phyloP scores from a whole-genome alignment of 2,797 vertebrate species.

The Tiaroga cobitis region DNA sequence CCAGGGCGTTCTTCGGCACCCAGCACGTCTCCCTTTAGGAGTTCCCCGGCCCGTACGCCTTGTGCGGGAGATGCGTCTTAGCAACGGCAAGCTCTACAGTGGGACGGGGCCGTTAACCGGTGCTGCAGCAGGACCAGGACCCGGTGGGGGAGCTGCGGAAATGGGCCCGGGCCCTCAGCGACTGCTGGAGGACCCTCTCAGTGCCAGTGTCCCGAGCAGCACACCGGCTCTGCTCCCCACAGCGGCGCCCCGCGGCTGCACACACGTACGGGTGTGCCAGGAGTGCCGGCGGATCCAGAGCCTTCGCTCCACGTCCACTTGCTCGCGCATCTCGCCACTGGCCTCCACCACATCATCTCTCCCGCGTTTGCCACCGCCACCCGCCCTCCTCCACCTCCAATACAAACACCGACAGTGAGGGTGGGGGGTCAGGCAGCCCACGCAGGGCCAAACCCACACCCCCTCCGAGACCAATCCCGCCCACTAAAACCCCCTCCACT shows the following conservation, averaged over 20 bases:
- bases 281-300: conserved; percentile 89
- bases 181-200: conserved; percentile 74
- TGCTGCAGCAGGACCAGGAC: not conserved
- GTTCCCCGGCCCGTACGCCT: conserved; percentile 78
- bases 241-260: conserved; percentile 74
- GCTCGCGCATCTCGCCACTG: conserved; percentile 60
- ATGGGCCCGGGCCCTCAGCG: conserved; percentile 77
- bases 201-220: conserved; percentile 70
- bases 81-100: conserved; percentile 88
- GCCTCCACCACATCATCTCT: conserved; percentile 68
- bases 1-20: conserved; percentile 71
- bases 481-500: conserved; percentile 66
- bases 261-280: conserved; percentile 89
- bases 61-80: conserved; percentile 86
- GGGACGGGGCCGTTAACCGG: conserved; percentile 76
- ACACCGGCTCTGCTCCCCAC: conserved; percentile 63
- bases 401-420: conserved; percentile 76
- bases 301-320: conserved; percentile 69
- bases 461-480: conserved; percentile 71
- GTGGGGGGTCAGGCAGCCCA: conserved; percentile 69
- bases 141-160: conserved; percentile 57
- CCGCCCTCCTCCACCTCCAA: conserved; percentile 69
- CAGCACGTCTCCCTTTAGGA: conserved; percentile 78
- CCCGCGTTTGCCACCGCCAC: conserved; percentile 70
- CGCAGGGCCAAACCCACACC: conserved; percentile 66